A percentile compares a stretch with the other conserved stretches of the same genome.
These are phyloP conservation scores for Cebuella pygmaea DNA, from an alignment of 2,797 vertebrate genomes.

Conservation along the genomic window DNA sequence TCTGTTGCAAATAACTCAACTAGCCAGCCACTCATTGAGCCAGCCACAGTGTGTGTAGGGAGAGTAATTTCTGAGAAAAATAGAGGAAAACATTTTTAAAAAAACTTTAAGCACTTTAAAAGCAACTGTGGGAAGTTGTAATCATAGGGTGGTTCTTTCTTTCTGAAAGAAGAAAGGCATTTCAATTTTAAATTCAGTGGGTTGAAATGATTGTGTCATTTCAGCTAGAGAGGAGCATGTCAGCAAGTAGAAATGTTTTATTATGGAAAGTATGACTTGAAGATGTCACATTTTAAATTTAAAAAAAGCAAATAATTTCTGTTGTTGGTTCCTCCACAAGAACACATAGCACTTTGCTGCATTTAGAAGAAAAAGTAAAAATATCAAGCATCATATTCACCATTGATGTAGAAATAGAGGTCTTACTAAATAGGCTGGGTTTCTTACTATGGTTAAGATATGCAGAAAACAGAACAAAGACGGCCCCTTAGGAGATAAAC, in stretches of 20 bases:
- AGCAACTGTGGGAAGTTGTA: constrained; percentile 66
- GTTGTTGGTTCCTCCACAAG: neutral
- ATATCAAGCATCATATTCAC: neutral
- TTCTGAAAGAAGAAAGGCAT: constrained; percentile 63
- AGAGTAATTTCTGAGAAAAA: constrained; percentile 61
- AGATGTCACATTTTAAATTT: neutral
- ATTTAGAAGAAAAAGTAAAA: constrained; percentile 61
- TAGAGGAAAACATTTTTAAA: neutral
- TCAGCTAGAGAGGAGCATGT: neutral
- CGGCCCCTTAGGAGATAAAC: neutral
- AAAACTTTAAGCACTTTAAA: constrained; percentile 50
- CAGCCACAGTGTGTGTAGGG: neutral
- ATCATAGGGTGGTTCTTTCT: constrained; percentile 61
- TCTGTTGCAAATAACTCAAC: neutral
- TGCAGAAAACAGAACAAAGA: neutral
- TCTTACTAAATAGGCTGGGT: neutral
- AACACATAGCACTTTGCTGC: constrained; percentile 32
- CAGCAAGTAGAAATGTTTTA: neutral
- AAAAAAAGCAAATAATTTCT: constrained; percentile 28
- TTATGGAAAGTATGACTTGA: constrained; percentile 47
- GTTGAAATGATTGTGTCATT: constrained; percentile 33
- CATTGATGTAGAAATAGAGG: neutral
- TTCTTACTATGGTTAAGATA: neutral
- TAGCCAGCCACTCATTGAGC: neutral
- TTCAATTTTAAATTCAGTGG: constrained; percentile 59